A percentile compares a stretch with the other conserved stretches of the same genome.
Evolutionary conservation across 2,888 invertebrate genomes (phyloP).

Genomic region (Phyllotreta cruciferae): DNA sequence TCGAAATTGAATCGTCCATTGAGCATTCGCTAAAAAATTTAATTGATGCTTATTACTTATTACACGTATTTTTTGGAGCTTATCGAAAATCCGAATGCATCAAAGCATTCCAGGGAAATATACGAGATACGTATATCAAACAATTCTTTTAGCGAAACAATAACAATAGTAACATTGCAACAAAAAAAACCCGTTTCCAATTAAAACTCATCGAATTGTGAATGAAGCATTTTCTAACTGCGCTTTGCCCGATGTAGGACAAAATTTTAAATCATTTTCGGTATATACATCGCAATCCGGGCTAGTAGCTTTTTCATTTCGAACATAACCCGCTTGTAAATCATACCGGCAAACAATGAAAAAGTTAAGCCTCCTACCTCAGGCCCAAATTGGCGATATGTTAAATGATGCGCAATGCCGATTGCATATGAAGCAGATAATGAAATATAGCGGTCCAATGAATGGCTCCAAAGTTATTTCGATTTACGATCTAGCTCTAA

Average conservation of each 20-base stretch:
- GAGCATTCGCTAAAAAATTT: too few species aligned
- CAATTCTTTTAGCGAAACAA: conserved; percentile 2
- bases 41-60: too few species aligned
- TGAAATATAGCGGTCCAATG: conserved; percentile 43
- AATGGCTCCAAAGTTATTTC: conserved; percentile 40
- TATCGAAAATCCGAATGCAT: too few species aligned
- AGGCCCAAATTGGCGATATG: conserved; percentile 45
- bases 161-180: background rate
- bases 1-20: too few species aligned
- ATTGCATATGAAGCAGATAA: conserved; percentile 40
- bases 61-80: too few species aligned
- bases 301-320: conserved; percentile 30
- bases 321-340: conserved; percentile 40
- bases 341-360: conserved; percentile 44
- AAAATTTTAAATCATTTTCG: conserved; percentile 35
- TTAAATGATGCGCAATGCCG: conserved; percentile 47
- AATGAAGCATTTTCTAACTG: conserved; percentile 23
- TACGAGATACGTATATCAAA: too few species aligned
- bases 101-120: too few species aligned
- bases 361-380: conserved; percentile 40
- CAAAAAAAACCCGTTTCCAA: conserved; percentile 1
- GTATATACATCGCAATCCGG: conserved; percentile 26
- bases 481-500: conserved; percentile 24
- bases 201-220: conserved; percentile 19
- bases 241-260: conserved; percentile 31